A percentile compares a stretch with the other conserved stretches of the same genome.
Conservation (phyloP, 2,888 invertebrate genomes). For the Balanococcus diminutus region DNA sequence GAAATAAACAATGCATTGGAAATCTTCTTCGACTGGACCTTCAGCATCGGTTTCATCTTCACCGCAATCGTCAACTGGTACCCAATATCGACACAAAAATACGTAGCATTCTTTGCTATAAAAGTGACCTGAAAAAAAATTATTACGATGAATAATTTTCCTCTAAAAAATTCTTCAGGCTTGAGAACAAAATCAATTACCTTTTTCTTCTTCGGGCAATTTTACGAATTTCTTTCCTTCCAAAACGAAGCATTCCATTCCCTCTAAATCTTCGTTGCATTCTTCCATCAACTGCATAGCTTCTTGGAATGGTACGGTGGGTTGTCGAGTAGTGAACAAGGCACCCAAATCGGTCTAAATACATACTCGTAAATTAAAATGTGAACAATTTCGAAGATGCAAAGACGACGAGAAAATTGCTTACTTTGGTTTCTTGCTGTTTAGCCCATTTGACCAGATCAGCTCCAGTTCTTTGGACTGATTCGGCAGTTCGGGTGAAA, state of each 20-base stretch:
- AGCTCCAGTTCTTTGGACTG: constrained; percentile 93
- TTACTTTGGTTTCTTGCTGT: constrained; percentile 81
- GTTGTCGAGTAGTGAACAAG: constrained; percentile 92
- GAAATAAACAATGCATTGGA: constrained; percentile 98
- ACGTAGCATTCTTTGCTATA: constrained; percentile 96
- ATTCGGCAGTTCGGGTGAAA: constrained; percentile 97
- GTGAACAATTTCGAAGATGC: neutral
- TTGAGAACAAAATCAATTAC: constrained; percentile 60
- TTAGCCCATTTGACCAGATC: constrained; percentile 92
- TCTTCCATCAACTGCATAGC: constrained; percentile 89
- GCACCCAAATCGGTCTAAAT: constrained; percentile 88
- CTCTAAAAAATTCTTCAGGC: neutral
- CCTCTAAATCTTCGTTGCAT: constrained; percentile 98
- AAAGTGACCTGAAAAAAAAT: constrained; percentile 70
- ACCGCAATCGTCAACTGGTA: constrained; percentile 69
- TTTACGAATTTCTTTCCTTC: constrained; percentile 98
- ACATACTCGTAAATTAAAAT: neutral
- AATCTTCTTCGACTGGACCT: constrained; percentile 70
- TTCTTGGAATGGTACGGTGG: constrained; percentile 81
- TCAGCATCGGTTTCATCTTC: constrained; percentile 65
- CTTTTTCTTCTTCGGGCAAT: constrained; percentile 91
- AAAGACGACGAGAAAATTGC: neutral
- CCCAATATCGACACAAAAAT: constrained; percentile 94
- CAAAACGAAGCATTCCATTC: constrained; percentile 96
- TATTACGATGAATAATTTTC: constrained; percentile 2